Conservation (phyloP, 2,888 invertebrate genomes). For the Anthophora plumipes region DNA sequence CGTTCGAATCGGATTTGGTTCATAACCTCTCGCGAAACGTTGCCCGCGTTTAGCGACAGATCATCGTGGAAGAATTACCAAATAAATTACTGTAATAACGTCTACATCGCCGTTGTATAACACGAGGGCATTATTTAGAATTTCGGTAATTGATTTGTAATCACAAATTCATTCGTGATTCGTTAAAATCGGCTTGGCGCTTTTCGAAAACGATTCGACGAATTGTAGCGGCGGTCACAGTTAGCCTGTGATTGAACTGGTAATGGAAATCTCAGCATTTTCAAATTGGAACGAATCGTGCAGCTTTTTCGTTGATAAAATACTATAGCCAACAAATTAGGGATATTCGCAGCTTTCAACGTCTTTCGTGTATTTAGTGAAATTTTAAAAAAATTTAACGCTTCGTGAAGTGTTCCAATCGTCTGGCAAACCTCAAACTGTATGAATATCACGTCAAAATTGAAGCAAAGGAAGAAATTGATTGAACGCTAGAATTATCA, state of each 20-base stretch:
- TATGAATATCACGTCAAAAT: no score
- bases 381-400: no score
- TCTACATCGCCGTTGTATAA: constrained; percentile 4
- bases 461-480: no score
- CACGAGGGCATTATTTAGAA: constrained; percentile 13
- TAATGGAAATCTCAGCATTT: not conserved
- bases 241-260: not conserved
- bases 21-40: constrained; percentile 15
- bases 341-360: no score
- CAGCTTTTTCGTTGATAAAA: not conserved
- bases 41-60: constrained; percentile 14
- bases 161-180: not conserved
- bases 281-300: not conserved
- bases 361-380: not conserved
- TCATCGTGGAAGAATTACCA: constrained; percentile 11
- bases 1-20: constrained; percentile 32
- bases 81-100: constrained; percentile 39
- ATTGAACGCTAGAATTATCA: no score
- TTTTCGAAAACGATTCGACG: not conserved
- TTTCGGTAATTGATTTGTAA: not conserved
- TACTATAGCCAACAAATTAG: no score
- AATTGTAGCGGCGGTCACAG: not conserved
- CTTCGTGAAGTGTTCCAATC: no score
- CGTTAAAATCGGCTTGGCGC: not conserved
- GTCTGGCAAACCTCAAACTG: no score